Conservation (phyloP, 2,797 vertebrate species). For the Bovichtus variegatus region DNA sequence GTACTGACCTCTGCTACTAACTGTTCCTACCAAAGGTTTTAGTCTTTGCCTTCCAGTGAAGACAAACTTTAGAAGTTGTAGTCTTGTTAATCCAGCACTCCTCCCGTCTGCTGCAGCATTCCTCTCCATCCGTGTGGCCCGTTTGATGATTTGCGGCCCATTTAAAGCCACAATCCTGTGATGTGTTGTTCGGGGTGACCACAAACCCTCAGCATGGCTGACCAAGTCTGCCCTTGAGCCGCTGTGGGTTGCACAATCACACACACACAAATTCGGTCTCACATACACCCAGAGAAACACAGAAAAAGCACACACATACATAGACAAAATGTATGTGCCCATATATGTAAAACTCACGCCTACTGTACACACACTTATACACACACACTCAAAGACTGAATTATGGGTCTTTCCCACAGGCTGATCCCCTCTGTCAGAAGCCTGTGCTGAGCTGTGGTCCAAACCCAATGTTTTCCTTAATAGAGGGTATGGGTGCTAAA, state of each 20-base stretch:
- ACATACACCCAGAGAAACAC: not conserved
- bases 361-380: constrained; percentile 2
- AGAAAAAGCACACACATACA: not conserved
- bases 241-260: constrained; percentile 32
- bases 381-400: constrained; percentile 28
- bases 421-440: constrained; percentile 59
- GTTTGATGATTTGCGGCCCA: constrained; percentile 75
- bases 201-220: constrained; percentile 60
- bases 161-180: constrained; percentile 76
- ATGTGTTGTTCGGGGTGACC: constrained; percentile 70
- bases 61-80: constrained; percentile 60
- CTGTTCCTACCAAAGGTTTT: constrained; percentile 16
- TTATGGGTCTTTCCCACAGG: constrained; percentile 58
- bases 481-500: constrained; percentile 79
- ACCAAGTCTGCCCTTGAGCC: constrained; percentile 66
- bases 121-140: constrained; percentile 64
- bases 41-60: constrained; percentile 33
- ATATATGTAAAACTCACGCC: constrained; percentile 49
- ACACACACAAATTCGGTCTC: constrained; percentile 13
- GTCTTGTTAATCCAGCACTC: constrained; percentile 64
- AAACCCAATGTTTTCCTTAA: constrained; percentile 79
- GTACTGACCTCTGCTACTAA: not conserved
- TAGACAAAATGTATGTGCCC: constrained; percentile 25
- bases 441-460: constrained; percentile 63
- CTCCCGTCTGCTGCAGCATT: constrained; percentile 61